Percentiles rank a stretch among this genome's conserved stretches.
phyloP scores from a whole-genome alignment of 37 sponge, comb jelly and placozoan species.

The Beroe forskalii region DNA sequence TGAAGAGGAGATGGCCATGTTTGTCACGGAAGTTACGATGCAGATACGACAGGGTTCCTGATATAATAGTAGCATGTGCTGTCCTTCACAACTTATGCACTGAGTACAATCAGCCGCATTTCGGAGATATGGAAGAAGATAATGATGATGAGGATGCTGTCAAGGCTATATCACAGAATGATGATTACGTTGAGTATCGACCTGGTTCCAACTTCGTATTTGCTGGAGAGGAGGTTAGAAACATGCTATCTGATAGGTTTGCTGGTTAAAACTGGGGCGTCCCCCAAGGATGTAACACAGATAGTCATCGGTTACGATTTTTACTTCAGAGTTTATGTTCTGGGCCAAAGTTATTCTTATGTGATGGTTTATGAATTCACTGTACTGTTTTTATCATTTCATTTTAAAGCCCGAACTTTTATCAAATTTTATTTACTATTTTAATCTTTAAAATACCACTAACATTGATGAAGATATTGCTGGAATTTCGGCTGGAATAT shows the following conservation, averaged over 20 bases:
- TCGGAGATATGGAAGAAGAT: background rate
- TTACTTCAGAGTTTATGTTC: background rate
- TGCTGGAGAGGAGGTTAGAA: background rate
- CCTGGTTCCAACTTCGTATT: background rate
- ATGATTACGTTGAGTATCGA: background rate
- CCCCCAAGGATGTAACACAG: too few species aligned
- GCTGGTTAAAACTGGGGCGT: too few species aligned
- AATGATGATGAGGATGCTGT: background rate
- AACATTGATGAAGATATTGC: too few species aligned
- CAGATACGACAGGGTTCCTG: background rate
- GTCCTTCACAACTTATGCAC: background rate
- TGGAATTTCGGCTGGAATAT: too few species aligned
- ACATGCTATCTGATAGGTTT: background rate
- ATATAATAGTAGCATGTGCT: background rate
- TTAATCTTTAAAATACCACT: too few species aligned
- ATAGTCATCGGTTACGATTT: too few species aligned
- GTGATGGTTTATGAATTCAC: too few species aligned
- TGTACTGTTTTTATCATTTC: too few species aligned
- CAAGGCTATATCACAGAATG: background rate
- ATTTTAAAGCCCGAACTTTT: too few species aligned
- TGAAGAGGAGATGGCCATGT: background rate
- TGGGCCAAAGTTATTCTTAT: too few species aligned
- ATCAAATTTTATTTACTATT: too few species aligned
- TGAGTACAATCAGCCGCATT: background rate
- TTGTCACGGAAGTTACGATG: background rate